Evolutionary conservation across 2,113 vertebrate species (phyloP).

Genomic region (Ovis canadensis): DNA sequence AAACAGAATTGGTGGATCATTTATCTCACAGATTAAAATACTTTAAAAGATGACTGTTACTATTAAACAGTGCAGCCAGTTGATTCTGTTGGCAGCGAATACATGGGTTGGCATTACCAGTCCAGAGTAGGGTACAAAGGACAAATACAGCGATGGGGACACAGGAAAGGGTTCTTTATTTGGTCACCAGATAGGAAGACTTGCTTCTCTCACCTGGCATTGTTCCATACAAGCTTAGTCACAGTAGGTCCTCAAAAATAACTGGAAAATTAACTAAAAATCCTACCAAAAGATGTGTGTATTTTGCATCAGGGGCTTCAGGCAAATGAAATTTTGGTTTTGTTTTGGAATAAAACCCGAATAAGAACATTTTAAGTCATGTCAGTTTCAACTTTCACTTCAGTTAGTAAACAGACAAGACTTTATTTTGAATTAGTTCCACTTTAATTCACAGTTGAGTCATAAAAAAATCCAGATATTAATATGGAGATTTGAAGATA

Average conservation of each 20-base stretch:
- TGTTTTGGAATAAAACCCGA: background rate
- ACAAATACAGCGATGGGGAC: background rate
- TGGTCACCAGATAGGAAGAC: background rate
- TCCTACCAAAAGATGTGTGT: background rate
- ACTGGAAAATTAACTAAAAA: background rate
- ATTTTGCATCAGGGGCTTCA: background rate
- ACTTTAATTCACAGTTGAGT: conserved; percentile 16
- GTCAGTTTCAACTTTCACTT: background rate
- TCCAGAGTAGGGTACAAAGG: background rate
- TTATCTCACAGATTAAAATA: conserved; percentile 46
- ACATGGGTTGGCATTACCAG: background rate
- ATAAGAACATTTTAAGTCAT: background rate
- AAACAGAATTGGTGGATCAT: conserved; percentile 19
- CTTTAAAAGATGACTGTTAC: background rate
- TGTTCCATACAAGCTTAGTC: background rate
- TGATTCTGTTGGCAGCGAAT: conserved; percentile 24
- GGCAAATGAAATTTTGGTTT: conserved; percentile 25
- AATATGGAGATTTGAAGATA: background rate
- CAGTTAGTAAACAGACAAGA: background rate
- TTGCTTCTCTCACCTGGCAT: background rate
- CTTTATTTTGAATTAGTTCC: background rate
- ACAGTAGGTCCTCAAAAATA: background rate
- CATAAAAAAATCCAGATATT: background rate
- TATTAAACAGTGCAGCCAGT: background rate
- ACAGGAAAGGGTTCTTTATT: background rate